Percentiles rank a stretch among this genome's conserved stretches.
Conservation (phyloP, 2,113 vertebrate genomes). For the Azemiops feae region DNA sequence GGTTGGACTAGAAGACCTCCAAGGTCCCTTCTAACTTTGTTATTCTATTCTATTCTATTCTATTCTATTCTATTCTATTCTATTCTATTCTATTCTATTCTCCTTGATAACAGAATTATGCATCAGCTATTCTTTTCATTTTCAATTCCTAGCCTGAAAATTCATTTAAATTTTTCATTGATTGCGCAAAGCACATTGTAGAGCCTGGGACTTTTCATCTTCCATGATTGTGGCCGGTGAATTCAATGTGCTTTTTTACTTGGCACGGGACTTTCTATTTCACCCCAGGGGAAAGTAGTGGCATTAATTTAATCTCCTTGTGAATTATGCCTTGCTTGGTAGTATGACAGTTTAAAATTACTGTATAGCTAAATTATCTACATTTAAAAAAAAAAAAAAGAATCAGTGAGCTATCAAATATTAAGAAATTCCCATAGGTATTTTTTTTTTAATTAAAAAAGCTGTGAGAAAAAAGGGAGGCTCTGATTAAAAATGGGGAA, state of each 20-base stretch:
- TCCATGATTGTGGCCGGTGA: background rate
- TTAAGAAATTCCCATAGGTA: conserved; percentile 32
- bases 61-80: no score
- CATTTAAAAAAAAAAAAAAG: conserved; percentile 11
- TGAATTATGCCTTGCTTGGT: conserved; percentile 42
- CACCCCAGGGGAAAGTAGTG: conserved; percentile 8
- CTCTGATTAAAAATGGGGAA: conserved; percentile 20
- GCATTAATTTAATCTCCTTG: conserved; percentile 52
- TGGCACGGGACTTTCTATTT: conserved; percentile 21
- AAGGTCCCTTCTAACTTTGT: no score
- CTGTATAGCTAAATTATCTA: conserved; percentile 32
- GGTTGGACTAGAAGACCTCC: no score
- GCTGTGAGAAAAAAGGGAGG: background rate
- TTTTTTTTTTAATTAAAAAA: conserved; percentile 2
- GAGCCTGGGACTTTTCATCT: background rate
- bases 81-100: background rate
- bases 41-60: no score
- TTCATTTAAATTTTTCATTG: background rate
- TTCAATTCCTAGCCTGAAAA: conserved; percentile 16
- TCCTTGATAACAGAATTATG: conserved; percentile 1
- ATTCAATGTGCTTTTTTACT: conserved; percentile 36
- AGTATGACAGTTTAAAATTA: conserved; percentile 36
- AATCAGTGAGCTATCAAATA: conserved; percentile 33
- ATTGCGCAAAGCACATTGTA: background rate
- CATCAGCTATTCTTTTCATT: background rate